These are phyloP conservation scores for Cryptotis parvus DNA, from an alignment of 2,113 vertebrate genomes.

Conservation along the genomic window DNA sequence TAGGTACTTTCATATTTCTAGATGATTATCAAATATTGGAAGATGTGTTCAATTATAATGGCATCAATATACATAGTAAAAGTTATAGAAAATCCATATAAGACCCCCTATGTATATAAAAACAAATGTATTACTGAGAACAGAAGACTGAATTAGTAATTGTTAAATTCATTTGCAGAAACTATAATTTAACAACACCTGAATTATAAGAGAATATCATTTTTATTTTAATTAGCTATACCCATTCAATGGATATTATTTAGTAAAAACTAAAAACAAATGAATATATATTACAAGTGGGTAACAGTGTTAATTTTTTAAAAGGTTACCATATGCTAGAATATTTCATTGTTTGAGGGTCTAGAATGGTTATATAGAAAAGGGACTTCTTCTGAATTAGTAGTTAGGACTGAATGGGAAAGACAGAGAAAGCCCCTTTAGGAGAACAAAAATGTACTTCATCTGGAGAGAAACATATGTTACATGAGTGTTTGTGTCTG, in stretches of 20 bases:
- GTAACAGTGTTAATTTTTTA: neutral
- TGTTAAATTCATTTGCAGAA: neutral
- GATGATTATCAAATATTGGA: neutral
- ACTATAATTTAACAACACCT: neutral
- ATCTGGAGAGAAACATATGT: neutral
- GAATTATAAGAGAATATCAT: no score
- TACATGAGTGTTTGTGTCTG: neutral
- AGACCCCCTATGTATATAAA: no score
- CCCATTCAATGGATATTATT: neutral
- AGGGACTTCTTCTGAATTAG: neutral
- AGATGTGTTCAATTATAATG: neutral
- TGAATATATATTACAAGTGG: neutral
- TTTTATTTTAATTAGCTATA: neutral
- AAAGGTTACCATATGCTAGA: neutral
- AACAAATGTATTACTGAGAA: neutral
- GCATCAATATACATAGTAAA: neutral
- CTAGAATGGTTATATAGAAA: neutral
- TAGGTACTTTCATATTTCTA: neutral
- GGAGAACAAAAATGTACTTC: neutral
- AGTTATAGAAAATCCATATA: no score
- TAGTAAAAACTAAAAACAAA: no score
- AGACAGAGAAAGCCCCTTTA: neutral
- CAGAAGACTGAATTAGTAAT: neutral
- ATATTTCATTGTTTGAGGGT: neutral
- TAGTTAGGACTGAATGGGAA: neutral